phyloP scores from a whole-genome alignment of 1,140 invertebrate genomes.

The Drosophila cardini region DNA sequence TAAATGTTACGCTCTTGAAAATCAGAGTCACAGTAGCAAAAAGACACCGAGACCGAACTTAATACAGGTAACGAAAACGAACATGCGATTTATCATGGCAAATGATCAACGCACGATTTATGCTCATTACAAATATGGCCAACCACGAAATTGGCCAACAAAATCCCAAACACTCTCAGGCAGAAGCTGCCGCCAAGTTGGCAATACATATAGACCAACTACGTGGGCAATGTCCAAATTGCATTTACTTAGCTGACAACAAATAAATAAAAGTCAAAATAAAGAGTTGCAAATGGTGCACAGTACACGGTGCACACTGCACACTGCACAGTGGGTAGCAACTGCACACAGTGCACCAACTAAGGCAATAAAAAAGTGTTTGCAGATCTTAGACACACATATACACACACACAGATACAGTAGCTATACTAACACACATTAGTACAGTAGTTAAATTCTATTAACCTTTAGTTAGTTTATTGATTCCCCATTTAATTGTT shows the following conservation, averaged over 20 bases:
- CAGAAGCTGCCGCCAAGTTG: conserved; percentile 44
- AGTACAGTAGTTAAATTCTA: too few species aligned
- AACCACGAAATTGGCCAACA: conserved; percentile 70
- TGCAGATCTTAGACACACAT: background rate
- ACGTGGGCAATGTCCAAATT: conserved; percentile 71
- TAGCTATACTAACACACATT: too few species aligned
- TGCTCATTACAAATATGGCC: conserved; percentile 83
- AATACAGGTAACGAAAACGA: conserved; percentile 47
- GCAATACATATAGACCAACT: conserved; percentile 16
- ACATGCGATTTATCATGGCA: conserved; percentile 81
- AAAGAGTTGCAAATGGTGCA: conserved; percentile 82
- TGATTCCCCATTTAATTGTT: too few species aligned
- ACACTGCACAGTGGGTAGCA: conserved; percentile 25
- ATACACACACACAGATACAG: background rate
- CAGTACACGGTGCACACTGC: conserved; percentile 24
- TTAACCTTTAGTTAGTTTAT: too few species aligned
- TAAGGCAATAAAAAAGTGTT: background rate
- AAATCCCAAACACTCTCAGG: conserved; percentile 29
- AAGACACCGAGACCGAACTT: conserved; percentile 62
- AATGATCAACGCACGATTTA: conserved; percentile 83
- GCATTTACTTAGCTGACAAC: conserved; percentile 80
- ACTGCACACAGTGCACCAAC: background rate
- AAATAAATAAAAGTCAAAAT: conserved; percentile 83
- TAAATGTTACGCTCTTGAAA: conserved; percentile 67
- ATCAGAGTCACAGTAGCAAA: conserved; percentile 48